Conservation (phyloP, 2,113 vertebrate genomes). For the Takifugu flavidus region DNA sequence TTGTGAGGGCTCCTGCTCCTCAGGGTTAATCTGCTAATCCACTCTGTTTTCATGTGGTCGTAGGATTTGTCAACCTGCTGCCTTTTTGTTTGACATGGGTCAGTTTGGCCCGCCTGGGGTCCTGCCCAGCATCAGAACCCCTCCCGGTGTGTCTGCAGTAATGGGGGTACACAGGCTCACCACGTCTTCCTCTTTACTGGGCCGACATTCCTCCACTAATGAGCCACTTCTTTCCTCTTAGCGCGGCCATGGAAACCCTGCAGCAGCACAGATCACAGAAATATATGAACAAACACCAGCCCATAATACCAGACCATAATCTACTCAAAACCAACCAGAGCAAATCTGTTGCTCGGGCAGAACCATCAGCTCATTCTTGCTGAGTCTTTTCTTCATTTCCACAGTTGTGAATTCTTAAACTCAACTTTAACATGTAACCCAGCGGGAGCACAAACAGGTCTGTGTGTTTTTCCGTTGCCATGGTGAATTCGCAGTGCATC, state of each 20-base stretch:
- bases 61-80: slow-evolving; percentile 56
- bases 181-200: slow-evolving; percentile 34
- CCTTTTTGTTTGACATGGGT: slow-evolving; percentile 57
- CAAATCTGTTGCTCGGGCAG: too few relatives aligned
- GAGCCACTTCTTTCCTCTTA: slow-evolving; percentile 32
- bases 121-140: slow-evolving; percentile 38
- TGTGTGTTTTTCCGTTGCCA: too few relatives aligned
- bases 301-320: too few relatives aligned
- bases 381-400: too few relatives aligned
- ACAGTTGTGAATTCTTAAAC: too few relatives aligned
- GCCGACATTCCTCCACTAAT: slow-evolving; percentile 70
- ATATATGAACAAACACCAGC: background rate
- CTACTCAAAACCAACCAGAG: too few relatives aligned
- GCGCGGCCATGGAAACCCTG: slow-evolving; percentile 1
- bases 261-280: background rate
- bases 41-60: slow-evolving; percentile 62
- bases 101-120: slow-evolving; percentile 40
- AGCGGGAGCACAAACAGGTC: too few relatives aligned
- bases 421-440: too few relatives aligned
- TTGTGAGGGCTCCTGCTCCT: too few relatives aligned
- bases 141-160: slow-evolving; percentile 25
- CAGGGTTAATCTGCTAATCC: slow-evolving; percentile 61
- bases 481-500: too few relatives aligned
- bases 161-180: slow-evolving; percentile 5
- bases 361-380: too few relatives aligned